Base-by-base conservation (phyloP, 2,113 vertebrate species). In the Talpa occidentalis region DNA sequence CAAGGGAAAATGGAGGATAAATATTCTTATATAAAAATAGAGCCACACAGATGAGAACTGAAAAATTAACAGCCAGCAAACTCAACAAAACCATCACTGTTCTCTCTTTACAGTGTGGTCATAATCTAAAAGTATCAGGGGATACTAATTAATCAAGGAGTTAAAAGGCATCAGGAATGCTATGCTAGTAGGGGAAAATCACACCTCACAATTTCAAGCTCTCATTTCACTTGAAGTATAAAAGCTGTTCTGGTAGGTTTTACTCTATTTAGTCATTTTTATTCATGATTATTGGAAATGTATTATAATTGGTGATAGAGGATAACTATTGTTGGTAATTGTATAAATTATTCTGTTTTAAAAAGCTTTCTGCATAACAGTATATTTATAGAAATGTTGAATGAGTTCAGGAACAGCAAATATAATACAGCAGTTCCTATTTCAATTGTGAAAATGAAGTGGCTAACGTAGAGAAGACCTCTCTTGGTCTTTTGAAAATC, bases 361-460 rank as follows among this genome's bases (percentile, higher is more conserved):
- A 84, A 92, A 91, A 80, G 47, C 54, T 85, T 88, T 64, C 79
- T 78, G 24, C 35, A 79, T 37, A 89, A 76, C 49, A 88, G 22
- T 89, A 1, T 82, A 28, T 91, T 81, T 89, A 69, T 60, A 78
- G 73, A 8, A 93, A 64, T 93, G 44, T 64, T 94, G 35, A 90
- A n/a, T 90, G 47, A 87, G 52, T 80, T 89, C 91, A 76, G 44
- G 35, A 67, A 37, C 52, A 91, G 91, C 64, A 90, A 87, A 49
- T 91, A 54, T 22, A 37, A 69, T 21, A 85, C 10, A 32, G 30
- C 35, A 84, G 60, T 86, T 85, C 30, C 92, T 91, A 67, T 93
- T 94, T 95, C 69, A 95, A 0, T 78, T 87, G 35, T 82, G 40
- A 96, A 95, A 97, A 94, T 81, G 66, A 94, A 96, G 35, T 72